Percentiles rank a stretch among this genome's conserved stretches.
Evolutionary conservation across 2,797 vertebrate species (phyloP).

Genomic region (Lutjanus argentimaculatus): DNA sequence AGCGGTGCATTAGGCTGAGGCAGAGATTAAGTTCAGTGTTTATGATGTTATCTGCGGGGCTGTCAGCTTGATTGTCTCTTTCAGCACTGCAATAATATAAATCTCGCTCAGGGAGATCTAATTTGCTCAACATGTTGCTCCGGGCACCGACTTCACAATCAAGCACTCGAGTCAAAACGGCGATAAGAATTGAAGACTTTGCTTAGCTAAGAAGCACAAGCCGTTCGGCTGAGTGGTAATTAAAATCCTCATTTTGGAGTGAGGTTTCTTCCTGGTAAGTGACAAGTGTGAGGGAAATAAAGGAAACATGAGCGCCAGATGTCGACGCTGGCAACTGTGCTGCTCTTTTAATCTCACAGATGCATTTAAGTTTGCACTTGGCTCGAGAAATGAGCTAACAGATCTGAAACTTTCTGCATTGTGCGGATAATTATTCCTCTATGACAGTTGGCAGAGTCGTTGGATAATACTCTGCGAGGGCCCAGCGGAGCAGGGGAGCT

Average conservation of each 20-base stretch:
- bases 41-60: slow-evolving; percentile 54
- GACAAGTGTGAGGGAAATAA: background rate
- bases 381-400: slow-evolving; percentile 4
- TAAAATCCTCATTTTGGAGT: slow-evolving; percentile 31
- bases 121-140: slow-evolving; percentile 58
- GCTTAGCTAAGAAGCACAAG: slow-evolving; percentile 43
- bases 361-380: slow-evolving; percentile 3
- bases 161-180: slow-evolving; percentile 44
- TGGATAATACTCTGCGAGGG: slow-evolving; percentile 27
- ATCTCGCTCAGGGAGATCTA: slow-evolving; percentile 50
- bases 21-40: slow-evolving; percentile 55
- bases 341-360: slow-evolving; percentile 22
- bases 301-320: slow-evolving; percentile 19
- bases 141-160: slow-evolving; percentile 49
- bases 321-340: slow-evolving; percentile 10
- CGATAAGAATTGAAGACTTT: slow-evolving; percentile 57
- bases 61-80: slow-evolving; percentile 44
- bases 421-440: slow-evolving; percentile 25
- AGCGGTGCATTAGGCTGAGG: slow-evolving; percentile 36
- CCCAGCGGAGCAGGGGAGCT: slow-evolving; percentile 35
- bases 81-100: slow-evolving; percentile 21
- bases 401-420: slow-evolving; percentile 16
- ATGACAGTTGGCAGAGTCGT: background rate
- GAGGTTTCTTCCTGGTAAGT: background rate
- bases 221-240: slow-evolving; percentile 28